These are phyloP conservation scores for Pantherophis vulpinus DNA, from an alignment of 2,797 vertebrate genomes.

Conservation along the genomic window DNA sequence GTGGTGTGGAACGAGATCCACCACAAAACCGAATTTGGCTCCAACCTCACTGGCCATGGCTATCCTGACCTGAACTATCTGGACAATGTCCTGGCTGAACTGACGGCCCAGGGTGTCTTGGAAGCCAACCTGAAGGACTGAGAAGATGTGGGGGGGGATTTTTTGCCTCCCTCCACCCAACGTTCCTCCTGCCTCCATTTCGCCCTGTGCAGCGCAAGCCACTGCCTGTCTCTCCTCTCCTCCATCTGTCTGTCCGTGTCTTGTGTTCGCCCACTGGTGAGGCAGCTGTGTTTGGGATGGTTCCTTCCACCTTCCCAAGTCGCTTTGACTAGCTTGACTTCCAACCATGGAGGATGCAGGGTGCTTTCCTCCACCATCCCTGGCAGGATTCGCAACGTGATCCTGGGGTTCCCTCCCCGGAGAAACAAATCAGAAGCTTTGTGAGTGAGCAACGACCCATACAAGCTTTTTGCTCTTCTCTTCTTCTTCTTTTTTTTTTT, in stretches of 20 bases:
- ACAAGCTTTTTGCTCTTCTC: not conserved
- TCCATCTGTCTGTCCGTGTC: constrained; percentile 10
- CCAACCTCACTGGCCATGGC: constrained; percentile 94
- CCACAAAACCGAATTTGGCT: constrained; percentile 97
- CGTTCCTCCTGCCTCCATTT: not conserved
- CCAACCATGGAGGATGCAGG: not conserved
- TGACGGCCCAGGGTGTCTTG: constrained; percentile 88
- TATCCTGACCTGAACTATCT: constrained; percentile 94
- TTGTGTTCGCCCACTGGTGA: not conserved
- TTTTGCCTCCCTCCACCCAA: not conserved
- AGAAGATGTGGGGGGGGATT: constrained; percentile 40
- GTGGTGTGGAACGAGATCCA: constrained; percentile 98
- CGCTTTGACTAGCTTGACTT: constrained; percentile 18
- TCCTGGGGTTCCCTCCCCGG: not conserved
- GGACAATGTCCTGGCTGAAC: constrained; percentile 92
- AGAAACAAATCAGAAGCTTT: not conserved
- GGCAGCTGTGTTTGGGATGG: not conserved
- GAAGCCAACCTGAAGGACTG: constrained; percentile 89
- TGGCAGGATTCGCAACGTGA: not conserved
- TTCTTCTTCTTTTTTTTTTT: not conserved
- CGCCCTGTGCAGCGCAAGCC: not conserved
- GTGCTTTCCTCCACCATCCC: not conserved
- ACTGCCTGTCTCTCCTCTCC: constrained; percentile 42
- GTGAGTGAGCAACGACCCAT: not conserved
- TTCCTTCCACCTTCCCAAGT: not conserved